Base-by-base conservation (phyloP, 2,888 invertebrate species). In the Phortica magna region DNA sequence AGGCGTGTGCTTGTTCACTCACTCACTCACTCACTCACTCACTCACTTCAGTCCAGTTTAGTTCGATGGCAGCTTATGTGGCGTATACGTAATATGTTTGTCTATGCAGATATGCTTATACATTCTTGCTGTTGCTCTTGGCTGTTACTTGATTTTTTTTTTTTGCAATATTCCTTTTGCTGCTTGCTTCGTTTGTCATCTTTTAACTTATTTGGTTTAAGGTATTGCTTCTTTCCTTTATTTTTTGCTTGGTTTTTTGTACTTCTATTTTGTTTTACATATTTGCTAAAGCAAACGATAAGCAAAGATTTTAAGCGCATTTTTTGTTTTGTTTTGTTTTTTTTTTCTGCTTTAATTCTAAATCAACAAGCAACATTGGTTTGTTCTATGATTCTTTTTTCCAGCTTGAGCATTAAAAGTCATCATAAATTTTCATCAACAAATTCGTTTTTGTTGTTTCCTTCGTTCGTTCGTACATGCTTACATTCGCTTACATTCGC, bases 31-130 rank as follows among this genome's bases (percentile, higher is more conserved):
- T 42, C 31, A 31, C 42, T 43, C 68, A 9, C 10, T 10, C 68
- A 7, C 19, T 68, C 17, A 12, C 48, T 70, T 48, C 48, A n/a
- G 48, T 70, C 43, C 68, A 70, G 48, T 22, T 17, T 48, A 70
- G 48, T 22, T 70, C 48, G 22, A 10, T 70, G 68, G 22, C 70
- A 71, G 22, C 31, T 19, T 84, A 89, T 89, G 87, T 88, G 83
- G 85, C 89, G 83, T 88, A 88, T 88, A 83, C 81, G 81, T 89
- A 89, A 88, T 85, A 81, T 89, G 83, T 88, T 86, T 88, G 82
- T 82, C 77, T 79, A 73, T 77, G 77, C 82, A 84, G 78, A 79
- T 78, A 75, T 80, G 76, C 70, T 76, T 78, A 77, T 78, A 77
- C 79, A 77, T 76, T 76, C 77, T 41, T 75, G 19, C 73, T 75